A percentile compares a stretch with the other conserved stretches of the same genome.
These are phyloP conservation scores for Passer montanus DNA, from an alignment of 2,113 vertebrate genomes.

Conservation along the genomic window DNA sequence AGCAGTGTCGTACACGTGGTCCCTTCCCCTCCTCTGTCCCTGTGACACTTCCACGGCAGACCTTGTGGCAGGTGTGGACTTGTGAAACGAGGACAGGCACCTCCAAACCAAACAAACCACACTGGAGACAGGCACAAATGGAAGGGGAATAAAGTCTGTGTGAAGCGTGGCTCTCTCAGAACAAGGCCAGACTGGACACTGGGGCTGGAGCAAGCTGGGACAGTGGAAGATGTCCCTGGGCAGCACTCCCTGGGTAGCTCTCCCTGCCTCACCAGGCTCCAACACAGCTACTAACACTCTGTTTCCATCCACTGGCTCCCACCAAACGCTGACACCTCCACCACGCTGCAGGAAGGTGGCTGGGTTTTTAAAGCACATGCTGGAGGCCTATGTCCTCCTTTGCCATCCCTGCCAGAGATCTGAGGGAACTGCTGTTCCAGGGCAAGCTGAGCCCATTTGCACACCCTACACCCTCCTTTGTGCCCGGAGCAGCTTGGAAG, in stretches of 20 bases:
- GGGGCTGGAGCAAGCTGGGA: neutral
- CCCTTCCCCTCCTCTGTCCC: fast-evolving
- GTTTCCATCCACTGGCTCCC: neutral
- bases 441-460: neutral
- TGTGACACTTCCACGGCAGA: neutral
- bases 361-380: fast-evolving
- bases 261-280: neutral
- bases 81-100: neutral
- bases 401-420: neutral
- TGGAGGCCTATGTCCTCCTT: neutral
- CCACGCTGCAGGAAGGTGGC: neutral
- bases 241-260: neutral
- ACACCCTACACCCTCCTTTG: neutral
- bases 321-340: neutral
- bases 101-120: neutral
- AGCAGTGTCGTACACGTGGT: fast-evolving
- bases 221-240: neutral
- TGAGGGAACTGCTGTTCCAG: neutral
- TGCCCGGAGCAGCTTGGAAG: neutral
- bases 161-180: neutral
- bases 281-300: neutral
- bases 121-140: neutral
- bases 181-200: neutral
- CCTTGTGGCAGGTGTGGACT: neutral
- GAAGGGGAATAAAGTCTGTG: fast-evolving